phyloP scores from a whole-genome alignment of 2,113 vertebrate species.

The Chlorocebus sabaeus region DNA sequence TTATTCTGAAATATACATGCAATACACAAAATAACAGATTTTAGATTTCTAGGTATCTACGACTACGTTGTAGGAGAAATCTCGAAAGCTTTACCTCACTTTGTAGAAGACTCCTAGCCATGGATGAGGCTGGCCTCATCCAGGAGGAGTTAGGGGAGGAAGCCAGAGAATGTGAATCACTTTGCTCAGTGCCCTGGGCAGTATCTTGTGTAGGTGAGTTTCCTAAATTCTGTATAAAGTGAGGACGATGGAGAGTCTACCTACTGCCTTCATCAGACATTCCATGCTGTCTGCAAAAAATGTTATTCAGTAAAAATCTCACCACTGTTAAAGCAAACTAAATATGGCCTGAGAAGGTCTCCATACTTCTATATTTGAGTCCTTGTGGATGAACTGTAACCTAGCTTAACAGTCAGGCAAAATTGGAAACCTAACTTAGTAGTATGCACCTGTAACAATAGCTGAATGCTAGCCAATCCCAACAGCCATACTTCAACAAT shows the following conservation, averaged over 20 bases:
- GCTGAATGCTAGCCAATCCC: no score
- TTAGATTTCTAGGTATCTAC: neutral
- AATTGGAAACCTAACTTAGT: no score
- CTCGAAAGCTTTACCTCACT: neutral
- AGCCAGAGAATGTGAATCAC: neutral
- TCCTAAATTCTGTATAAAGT: neutral
- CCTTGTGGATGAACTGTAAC: no score
- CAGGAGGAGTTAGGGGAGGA: neutral
- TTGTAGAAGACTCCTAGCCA: neutral
- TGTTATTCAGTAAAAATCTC: constrained; percentile 2
- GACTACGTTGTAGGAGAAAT: neutral
- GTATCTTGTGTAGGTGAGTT: neutral
- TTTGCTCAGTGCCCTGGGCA: neutral
- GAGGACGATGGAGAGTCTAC: neutral
- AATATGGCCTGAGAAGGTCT: no score
- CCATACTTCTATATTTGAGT: no score
- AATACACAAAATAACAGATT: neutral
- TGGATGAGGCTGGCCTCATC: neutral
- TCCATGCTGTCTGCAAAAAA: neutral
- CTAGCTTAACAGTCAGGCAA: no score
- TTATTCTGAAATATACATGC: neutral
- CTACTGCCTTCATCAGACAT: neutral
- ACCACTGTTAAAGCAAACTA: neutral
- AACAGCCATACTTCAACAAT: no score
- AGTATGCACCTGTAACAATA: no score